Evolutionary conservation across 2,797 vertebrate species (phyloP).

Genomic region (Muscicapa striata): DNA sequence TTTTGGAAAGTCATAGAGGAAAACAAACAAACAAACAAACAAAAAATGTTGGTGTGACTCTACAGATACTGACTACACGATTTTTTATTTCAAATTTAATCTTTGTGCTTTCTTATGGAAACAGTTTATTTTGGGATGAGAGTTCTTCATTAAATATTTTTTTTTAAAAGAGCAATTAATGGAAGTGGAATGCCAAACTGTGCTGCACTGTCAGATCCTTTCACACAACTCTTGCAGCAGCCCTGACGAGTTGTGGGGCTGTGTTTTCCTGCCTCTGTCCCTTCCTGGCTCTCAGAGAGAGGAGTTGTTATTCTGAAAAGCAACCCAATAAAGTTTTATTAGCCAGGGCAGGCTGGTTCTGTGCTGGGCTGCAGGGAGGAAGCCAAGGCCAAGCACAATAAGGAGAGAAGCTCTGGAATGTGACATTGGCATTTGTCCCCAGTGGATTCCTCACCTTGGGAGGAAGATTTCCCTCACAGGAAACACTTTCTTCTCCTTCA

Average conservation of each 20-base stretch:
- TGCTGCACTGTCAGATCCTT: constrained; percentile 55
- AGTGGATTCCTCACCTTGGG: neutral
- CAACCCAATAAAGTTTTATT: constrained; percentile 41
- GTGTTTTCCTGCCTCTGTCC: constrained; percentile 73
- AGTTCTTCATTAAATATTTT: neutral
- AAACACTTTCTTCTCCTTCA: neutral
- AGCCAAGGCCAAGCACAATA: constrained; percentile 56
- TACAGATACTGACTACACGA: constrained; percentile 9
- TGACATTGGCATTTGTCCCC: neutral
- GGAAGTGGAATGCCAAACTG: constrained; percentile 34
- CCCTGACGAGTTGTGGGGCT: constrained; percentile 13
- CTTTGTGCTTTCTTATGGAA: constrained; percentile 8
- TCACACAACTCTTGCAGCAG: neutral
- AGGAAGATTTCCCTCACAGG: neutral
- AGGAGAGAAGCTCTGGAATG: constrained; percentile 49
- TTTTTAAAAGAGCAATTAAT: constrained; percentile 40
- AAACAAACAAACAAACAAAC: neutral
- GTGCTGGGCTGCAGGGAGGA: neutral
- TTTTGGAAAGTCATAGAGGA: neutral
- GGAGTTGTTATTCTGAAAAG: constrained; percentile 58
- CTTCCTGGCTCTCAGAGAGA: constrained; percentile 59
- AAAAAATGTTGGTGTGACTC: neutral
- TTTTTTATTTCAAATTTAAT: constrained; percentile 29
- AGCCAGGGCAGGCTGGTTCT: constrained; percentile 29
- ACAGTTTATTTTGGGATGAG: neutral